Conservation (phyloP, 1,140 invertebrate species). For the Onthophagus taurus region DNA sequence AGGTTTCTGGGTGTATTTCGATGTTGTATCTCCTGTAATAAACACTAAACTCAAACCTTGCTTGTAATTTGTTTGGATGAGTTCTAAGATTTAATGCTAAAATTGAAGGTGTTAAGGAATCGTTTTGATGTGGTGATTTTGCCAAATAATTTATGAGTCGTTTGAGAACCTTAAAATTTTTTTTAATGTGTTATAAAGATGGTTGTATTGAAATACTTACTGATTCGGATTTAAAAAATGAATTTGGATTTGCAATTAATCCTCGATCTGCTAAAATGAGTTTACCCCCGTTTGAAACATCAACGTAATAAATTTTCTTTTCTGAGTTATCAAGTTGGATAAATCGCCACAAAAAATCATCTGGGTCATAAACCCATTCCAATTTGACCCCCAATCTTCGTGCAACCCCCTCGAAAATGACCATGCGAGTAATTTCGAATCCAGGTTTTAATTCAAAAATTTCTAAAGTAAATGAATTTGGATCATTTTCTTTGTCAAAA, state of each 20-base stretch:
- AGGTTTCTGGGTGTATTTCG: too few species aligned
- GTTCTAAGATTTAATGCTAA: too few species aligned
- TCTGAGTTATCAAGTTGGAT: constrained; percentile 39
- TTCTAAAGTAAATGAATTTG: constrained; percentile 52
- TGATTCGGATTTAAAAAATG: not conserved
- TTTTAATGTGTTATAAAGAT: constrained; percentile 42
- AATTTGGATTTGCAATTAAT: not conserved
- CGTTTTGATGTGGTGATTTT: constrained; percentile 40
- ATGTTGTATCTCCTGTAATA: too few species aligned
- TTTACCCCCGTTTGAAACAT: constrained; percentile 50
- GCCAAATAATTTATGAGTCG: constrained; percentile 44
- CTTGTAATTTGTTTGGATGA: too few species aligned
- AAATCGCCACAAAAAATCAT: constrained; percentile 56
- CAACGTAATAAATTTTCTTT: constrained; percentile 43
- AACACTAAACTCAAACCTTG: too few species aligned
- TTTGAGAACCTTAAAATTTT: constrained; percentile 54
- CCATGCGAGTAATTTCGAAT: constrained; percentile 51
- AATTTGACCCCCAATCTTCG: constrained; percentile 54
- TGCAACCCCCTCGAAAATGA: constrained; percentile 59
- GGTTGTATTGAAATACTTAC: constrained; percentile 3
- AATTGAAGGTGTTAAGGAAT: constrained; percentile 41
- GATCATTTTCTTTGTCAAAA: constrained; percentile 43
- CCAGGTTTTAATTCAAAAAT: constrained; percentile 49
- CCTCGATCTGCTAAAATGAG: too few species aligned
- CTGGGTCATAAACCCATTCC: constrained; percentile 56